Conservation (phyloP, 2,113 vertebrate species). For the Xenotilapia leptura region DNA sequence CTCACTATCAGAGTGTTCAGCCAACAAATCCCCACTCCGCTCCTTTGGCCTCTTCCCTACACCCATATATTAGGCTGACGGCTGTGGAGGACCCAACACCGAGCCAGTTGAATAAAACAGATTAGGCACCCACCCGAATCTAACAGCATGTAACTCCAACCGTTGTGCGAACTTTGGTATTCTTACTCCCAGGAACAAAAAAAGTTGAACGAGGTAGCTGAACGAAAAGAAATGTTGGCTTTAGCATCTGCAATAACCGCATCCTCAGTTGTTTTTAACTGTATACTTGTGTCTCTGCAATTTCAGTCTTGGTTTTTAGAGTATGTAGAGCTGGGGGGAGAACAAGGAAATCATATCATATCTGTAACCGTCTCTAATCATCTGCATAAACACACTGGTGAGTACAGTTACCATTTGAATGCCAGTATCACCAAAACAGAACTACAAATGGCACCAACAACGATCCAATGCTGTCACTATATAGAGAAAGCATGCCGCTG, state of each 20-base stretch:
- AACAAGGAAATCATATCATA: background rate
- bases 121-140: conserved; percentile 53
- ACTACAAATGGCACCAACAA: background rate
- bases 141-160: conserved; percentile 20
- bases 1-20: conserved; percentile 44
- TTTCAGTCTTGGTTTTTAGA: background rate
- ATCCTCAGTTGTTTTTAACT: background rate
- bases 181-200: conserved; percentile 2
- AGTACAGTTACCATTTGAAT: background rate
- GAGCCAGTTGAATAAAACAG: conserved; percentile 60
- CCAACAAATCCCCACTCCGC: conserved; percentile 50
- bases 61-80: conserved; percentile 58
- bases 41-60: conserved; percentile 37
- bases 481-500: background rate
- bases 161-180: conserved; percentile 28
- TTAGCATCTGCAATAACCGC: background rate
- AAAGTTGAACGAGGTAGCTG: background rate
- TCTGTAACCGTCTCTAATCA: background rate
- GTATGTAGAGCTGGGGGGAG: background rate
- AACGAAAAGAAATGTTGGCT: background rate
- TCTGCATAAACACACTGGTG: background rate
- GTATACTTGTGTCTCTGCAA: background rate
- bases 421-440: background rate
- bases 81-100: conserved; percentile 33
- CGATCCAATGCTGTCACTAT: background rate